These are phyloP conservation scores for Girardia tigrina DNA, from an alignment of 2,888 invertebrate species.

Conservation along the genomic window DNA sequence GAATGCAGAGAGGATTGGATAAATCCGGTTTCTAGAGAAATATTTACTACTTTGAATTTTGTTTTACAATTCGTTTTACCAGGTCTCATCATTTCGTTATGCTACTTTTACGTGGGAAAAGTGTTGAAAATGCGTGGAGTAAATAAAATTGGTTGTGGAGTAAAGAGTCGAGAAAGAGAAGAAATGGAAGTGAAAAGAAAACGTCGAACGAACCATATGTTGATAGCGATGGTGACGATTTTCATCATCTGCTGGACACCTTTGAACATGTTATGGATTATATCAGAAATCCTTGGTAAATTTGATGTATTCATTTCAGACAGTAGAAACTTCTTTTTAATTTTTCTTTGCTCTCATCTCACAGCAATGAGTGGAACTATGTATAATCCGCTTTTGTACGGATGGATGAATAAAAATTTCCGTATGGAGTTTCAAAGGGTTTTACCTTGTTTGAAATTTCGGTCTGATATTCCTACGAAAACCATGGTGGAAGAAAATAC, in stretches of 20 bases:
- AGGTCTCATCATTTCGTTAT: slow-evolving; percentile 78
- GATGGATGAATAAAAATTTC: slow-evolving; percentile 86
- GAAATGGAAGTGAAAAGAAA: slow-evolving; percentile 78
- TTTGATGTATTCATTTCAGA: slow-evolving; percentile 64
- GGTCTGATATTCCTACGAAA: background rate
- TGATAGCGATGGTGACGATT: slow-evolving; percentile 86
- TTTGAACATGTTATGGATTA: slow-evolving; percentile 71
- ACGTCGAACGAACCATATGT: slow-evolving; percentile 80
- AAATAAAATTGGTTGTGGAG: slow-evolving; percentile 34
- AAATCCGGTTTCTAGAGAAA: slow-evolving; percentile 59
- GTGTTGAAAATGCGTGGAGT: slow-evolving; percentile 9
- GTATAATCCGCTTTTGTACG: slow-evolving; percentile 83
- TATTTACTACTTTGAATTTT: slow-evolving; percentile 72
- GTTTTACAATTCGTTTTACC: slow-evolving; percentile 82
- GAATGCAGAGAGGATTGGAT: slow-evolving; percentile 44
- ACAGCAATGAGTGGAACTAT: slow-evolving; percentile 83
- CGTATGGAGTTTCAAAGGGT: slow-evolving; percentile 62
- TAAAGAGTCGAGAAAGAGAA: slow-evolving; percentile 52
- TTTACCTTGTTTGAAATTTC: slow-evolving; percentile 3
- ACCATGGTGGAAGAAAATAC: background rate
- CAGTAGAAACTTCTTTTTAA: slow-evolving; percentile 68
- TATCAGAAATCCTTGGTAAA: slow-evolving; percentile 46
- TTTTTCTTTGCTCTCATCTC: slow-evolving; percentile 74
- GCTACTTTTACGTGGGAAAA: slow-evolving; percentile 73
- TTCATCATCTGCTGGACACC: slow-evolving; percentile 76